Base-by-base conservation (phyloP, 1,140 invertebrate species). In the Caenorhabditis remanei region DNA sequence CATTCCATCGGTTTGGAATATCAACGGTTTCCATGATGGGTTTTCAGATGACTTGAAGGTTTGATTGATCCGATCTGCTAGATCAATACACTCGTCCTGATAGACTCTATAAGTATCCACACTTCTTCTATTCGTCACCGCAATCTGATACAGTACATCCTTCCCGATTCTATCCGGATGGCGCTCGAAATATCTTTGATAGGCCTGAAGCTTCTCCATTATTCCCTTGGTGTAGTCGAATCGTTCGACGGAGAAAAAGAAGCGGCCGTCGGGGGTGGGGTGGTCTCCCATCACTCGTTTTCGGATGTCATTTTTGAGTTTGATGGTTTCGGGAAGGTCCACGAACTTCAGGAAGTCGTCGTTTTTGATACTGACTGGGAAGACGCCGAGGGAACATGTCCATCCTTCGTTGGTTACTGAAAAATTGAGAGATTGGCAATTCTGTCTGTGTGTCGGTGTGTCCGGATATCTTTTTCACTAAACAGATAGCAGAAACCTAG, bases 201-300 rank as follows among this genome's bases (percentile, higher is more conserved):
- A 79, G 4, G 71, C 71, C 40, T 79, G 41, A 46, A 92, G 85
- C 50, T 93, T 92, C 58, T 93, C 91, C 41, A 84, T 88, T 46
- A 92, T 92, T 83, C 91, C 91, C 71, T 92, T 92, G 2, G 91
- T 92, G 82, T 92, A 92, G 58, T 92, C 91, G 71, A 92, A 92
- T 40, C 91, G 83, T 89, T 92, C 91, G 11, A 92, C 91, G 4
- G 91, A 92, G 82, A 92, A 92, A 87, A 92, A 93, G 46, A 92
- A 87, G n/a, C 90, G 79, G n/a, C 65, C 90, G 55, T 92, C 92
- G 41, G 19, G 24, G 19, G 87, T n/a, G 9, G 91, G 90, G 56
- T 87, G 90, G 1, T 91, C 86, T 24, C 89, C 91, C 55, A 93
- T 85, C 40, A 92, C 88, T 88, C 87, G 58, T 63, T 91, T 86